These are phyloP conservation scores for Phymatocera aterrima DNA, from an alignment of 2,888 invertebrate species.

Conservation along the genomic window DNA sequence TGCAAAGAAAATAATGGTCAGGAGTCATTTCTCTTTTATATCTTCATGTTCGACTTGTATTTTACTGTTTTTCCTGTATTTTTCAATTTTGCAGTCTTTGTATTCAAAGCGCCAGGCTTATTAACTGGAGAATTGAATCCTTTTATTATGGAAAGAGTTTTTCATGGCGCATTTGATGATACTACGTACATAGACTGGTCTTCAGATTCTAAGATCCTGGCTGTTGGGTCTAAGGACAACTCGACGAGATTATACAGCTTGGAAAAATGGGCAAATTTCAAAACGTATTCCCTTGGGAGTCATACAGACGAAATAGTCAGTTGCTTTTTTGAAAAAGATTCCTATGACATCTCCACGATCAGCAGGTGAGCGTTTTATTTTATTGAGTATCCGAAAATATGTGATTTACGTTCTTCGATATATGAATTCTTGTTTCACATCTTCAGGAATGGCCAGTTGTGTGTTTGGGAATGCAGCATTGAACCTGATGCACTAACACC, in stretches of 20 bases:
- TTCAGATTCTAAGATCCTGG: constrained; percentile 90
- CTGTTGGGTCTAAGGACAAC: constrained; percentile 94
- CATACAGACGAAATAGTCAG: constrained; percentile 91
- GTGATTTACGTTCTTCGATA: too few species aligned
- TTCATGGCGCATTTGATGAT: constrained; percentile 88
- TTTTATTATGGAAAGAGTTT: constrained; percentile 89
- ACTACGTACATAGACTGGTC: constrained; percentile 96
- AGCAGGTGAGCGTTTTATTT: constrained; percentile 73
- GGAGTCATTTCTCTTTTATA: background rate
- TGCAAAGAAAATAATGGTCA: constrained; percentile 89
- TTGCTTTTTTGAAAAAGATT: constrained; percentile 91
- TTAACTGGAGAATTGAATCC: constrained; percentile 91
- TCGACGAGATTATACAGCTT: constrained; percentile 90
- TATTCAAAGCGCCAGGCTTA: constrained; percentile 91
- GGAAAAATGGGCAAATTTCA: constrained; percentile 84
- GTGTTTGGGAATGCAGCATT: constrained; percentile 91
- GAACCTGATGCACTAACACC: constrained; percentile 82
- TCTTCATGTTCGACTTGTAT: constrained; percentile 4
- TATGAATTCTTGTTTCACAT: constrained; percentile 25
- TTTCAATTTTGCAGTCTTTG: too few species aligned
- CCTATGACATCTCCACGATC: constrained; percentile 89
- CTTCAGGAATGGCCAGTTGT: constrained; percentile 86
- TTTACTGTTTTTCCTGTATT: too few species aligned
- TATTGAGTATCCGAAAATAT: too few species aligned
- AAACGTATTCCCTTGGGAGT: constrained; percentile 86